Evolutionary conservation across 2,888 invertebrate genomes (phyloP).

Genomic region (Sarcophaga rosellei): DNA sequence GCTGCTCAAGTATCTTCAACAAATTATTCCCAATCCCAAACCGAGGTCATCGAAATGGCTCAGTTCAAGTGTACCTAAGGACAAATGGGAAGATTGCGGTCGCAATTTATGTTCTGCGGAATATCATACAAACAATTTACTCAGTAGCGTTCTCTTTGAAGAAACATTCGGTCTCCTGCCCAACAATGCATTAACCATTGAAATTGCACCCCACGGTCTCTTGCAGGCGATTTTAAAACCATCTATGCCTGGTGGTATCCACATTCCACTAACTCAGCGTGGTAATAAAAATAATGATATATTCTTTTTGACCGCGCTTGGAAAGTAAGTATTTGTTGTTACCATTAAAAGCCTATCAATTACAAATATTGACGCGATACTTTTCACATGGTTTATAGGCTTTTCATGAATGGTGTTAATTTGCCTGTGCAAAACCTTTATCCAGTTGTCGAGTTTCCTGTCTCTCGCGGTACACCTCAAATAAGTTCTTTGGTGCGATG

Average conservation of each 20-base stretch:
- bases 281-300: conserved; percentile 81
- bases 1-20: conserved; percentile 84
- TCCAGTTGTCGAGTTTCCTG: conserved; percentile 88
- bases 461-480: conserved; percentile 92
- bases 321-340: conserved; percentile 78
- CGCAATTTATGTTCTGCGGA: conserved; percentile 87
- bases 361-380: conserved; percentile 64
- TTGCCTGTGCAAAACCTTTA: conserved; percentile 88
- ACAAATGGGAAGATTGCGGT: conserved; percentile 86
- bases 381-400: conserved; percentile 81
- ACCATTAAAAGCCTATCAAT: no score
- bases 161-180: conserved; percentile 85
- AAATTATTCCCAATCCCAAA: conserved; percentile 86
- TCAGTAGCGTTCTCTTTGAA: conserved; percentile 84
- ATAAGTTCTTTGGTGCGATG: conserved; percentile 90
- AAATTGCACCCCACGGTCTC: conserved; percentile 86
- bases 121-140: conserved; percentile 92
- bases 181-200: conserved; percentile 84
- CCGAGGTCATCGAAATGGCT: conserved; percentile 89
- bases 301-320: conserved; percentile 79
- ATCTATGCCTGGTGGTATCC: conserved; percentile 82
- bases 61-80: conserved; percentile 89
- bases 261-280: conserved; percentile 84
- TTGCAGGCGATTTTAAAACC: conserved; percentile 86
- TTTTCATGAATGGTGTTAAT: conserved; percentile 89